Base-by-base conservation (phyloP, 2,113 vertebrate species). In the Odocoileus virginianus region DNA sequence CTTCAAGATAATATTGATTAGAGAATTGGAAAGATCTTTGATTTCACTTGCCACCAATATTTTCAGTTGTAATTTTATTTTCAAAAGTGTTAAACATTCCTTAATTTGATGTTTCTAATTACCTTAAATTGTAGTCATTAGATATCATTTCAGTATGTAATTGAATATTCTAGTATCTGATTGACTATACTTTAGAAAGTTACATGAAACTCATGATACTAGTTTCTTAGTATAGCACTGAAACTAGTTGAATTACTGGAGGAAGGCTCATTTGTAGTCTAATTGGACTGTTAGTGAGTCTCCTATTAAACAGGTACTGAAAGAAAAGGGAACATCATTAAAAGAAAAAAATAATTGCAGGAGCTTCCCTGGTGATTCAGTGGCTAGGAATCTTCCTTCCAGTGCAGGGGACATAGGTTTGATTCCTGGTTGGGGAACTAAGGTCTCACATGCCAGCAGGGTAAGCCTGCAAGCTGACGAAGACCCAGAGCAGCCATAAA, bases 11-110 rank as follows among this genome's bases (percentile, higher is more conserved):
- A 64, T 96, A 50, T 95, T 74, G 64, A 55, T 74, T 74, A 78
- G 27, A 28, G 45, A 92, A 47, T 81, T 96, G 6, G 33, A 91
- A 96, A 93, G n/a, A 91, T 28, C 47, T 91, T 95, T 95, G 90
- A 82, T 81, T 92, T 96, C n/a, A 81, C 40, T 94, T 87, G 45
- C 87, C 84, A 95, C 78, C 79, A 74, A 17, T 89, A 92, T 96
- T 96, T 97, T 97, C 50, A 93, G 82, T 85, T 96, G 27, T 58
- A 92, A 93, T 95, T 96, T 17, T 96, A 25, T 85, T 40, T 95
- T 95, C 84, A 6, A 40, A 60, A 87, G 57, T 67, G 82, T 95
- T 81, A 90, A 55, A 57, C 83, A 58, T 84, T 87, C 40, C 79
- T 96, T 93, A 96, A 87, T 79, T 95, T 79, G 60, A 54, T 95